A percentile compares a stretch with the other conserved stretches of the same genome.
phyloP scores from a whole-genome alignment of 2,888 invertebrate species.

The Patella ulyssiponensis region DNA sequence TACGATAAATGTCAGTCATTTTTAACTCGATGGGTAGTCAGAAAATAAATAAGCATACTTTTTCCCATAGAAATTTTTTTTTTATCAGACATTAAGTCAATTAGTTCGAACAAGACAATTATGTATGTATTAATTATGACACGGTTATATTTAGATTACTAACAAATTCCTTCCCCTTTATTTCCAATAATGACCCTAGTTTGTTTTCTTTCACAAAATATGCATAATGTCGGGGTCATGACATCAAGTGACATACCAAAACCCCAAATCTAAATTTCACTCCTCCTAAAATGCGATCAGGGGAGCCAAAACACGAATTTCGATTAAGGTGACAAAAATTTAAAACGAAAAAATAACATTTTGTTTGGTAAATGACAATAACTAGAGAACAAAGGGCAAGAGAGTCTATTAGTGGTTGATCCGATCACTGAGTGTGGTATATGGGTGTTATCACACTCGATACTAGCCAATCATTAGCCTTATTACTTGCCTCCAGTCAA shows the following conservation, averaged over 20 bases:
- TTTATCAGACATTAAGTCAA: background rate
- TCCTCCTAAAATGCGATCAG: slow-evolving; percentile 9
- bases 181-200: background rate
- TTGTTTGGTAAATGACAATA: slow-evolving; percentile 11
- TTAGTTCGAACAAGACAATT: background rate
- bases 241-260: slow-evolving; percentile 6
- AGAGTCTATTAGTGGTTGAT: slow-evolving; percentile 7
- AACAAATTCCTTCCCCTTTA: background rate
- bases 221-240: slow-evolving; percentile 3
- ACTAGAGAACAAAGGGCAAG: background rate
- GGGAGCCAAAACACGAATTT: slow-evolving; percentile 2
- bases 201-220: background rate
- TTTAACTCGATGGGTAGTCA: no score
- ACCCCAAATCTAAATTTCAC: slow-evolving; percentile 1
- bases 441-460: slow-evolving; percentile 2
- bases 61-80: no score
- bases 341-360: slow-evolving; percentile 9
- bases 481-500: slow-evolving; percentile 4
- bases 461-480: slow-evolving; percentile 8
- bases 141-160: background rate
- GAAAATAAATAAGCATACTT: no score
- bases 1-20: no score
- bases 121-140: background rate
- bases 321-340: slow-evolving; percentile 3
- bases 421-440: background rate